phyloP scores from a whole-genome alignment of 2,888 invertebrate species.

The Portevinia maculata region DNA sequence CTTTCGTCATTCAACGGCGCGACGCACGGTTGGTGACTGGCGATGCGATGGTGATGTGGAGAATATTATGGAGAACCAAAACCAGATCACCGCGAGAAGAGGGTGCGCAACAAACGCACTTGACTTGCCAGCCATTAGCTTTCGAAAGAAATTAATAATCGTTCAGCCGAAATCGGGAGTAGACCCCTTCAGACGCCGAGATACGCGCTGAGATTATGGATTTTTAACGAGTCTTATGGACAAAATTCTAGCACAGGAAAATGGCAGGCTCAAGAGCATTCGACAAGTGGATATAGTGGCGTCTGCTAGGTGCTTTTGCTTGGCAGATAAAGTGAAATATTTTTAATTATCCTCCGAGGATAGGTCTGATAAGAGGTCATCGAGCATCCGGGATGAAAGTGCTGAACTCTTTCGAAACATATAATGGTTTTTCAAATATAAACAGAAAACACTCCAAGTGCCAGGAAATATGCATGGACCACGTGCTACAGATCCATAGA shows the following conservation, averaged over 20 bases:
- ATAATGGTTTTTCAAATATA: constrained; percentile 64
- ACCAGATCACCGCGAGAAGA: constrained; percentile 58
- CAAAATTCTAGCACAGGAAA: constrained; percentile 19
- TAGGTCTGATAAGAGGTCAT: constrained; percentile 43
- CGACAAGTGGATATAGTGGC: constrained; percentile 52
- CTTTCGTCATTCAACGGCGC: constrained; percentile 67
- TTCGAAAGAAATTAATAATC: constrained; percentile 71
- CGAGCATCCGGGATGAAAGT: constrained; percentile 61
- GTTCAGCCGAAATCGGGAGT: constrained; percentile 64
- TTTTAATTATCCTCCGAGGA: constrained; percentile 14
- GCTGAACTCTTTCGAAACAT: constrained; percentile 17
- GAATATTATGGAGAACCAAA: constrained; percentile 5
- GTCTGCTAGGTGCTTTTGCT: constrained; percentile 60
- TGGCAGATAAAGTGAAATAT: constrained; percentile 42
- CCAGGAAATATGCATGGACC: constrained; percentile 34
- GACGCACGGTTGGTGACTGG: constrained; percentile 33
- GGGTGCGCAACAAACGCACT: constrained; percentile 71
- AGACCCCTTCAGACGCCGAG: constrained; percentile 58
- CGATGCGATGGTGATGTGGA: background rate
- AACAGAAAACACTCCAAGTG: constrained; percentile 65
- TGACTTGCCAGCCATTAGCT: constrained; percentile 72
- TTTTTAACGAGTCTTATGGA: constrained; percentile 82
- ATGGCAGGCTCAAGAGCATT: constrained; percentile 39
- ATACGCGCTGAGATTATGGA: constrained; percentile 79
- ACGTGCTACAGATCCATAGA: constrained; percentile 40